Evolutionary conservation across 2,888 invertebrate genomes (phyloP).

Genomic region (Chymomyza procnemis): DNA sequence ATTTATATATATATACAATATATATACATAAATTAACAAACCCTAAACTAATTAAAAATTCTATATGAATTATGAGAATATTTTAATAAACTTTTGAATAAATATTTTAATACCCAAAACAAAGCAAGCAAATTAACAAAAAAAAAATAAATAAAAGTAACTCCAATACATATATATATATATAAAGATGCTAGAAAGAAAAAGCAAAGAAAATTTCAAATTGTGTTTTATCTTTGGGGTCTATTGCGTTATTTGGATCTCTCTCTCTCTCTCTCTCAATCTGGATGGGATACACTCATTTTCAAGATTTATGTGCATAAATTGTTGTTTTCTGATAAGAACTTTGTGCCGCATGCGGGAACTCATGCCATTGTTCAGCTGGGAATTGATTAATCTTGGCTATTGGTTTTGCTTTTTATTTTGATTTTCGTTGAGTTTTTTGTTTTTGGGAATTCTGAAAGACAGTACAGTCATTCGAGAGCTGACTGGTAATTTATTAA

Average conservation of each 20-base stretch:
- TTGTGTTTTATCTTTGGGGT: slow-evolving; percentile 30
- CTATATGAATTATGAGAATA: slow-evolving; percentile 64
- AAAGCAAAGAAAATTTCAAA: slow-evolving; percentile 3
- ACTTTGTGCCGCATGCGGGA: neutral
- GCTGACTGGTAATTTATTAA: slow-evolving; percentile 50
- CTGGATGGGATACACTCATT: neutral
- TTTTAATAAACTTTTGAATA: slow-evolving; percentile 70
- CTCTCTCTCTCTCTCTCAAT: neutral
- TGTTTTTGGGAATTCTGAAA: slow-evolving; percentile 29
- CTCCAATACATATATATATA: slow-evolving; percentile 22
- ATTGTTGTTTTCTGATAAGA: slow-evolving; percentile 2
- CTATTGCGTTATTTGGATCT: neutral
- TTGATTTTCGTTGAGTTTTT: too few relatives aligned
- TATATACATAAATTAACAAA: slow-evolving; percentile 35
- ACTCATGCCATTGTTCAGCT: neutral
- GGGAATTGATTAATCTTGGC: slow-evolving; percentile 42
- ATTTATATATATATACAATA: slow-evolving; percentile 7
- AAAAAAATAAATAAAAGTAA: slow-evolving; percentile 12
- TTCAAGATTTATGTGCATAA: slow-evolving; percentile 39
- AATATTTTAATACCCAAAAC: slow-evolving; percentile 54
- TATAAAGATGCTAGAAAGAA: slow-evolving; percentile 12
- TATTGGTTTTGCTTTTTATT: neutral
- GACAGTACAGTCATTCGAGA: too few relatives aligned
- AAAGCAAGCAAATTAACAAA: neutral
- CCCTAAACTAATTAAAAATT: slow-evolving; percentile 46